Base-by-base conservation (phyloP, 2,113 vertebrate species). In the Apaloderma vittatum region DNA sequence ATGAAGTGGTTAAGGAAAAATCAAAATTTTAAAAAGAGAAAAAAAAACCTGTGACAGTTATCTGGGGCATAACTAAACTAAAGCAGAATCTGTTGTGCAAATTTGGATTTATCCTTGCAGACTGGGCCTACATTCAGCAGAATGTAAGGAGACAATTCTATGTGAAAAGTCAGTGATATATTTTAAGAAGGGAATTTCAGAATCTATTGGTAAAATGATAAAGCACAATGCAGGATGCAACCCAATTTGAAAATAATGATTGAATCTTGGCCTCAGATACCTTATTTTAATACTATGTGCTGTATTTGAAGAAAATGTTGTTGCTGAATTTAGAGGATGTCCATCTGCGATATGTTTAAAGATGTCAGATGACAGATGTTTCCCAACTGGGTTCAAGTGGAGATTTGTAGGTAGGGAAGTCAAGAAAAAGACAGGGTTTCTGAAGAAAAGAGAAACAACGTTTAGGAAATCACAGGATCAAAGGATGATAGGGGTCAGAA, bases 1-100 rank as follows among this genome's bases (percentile, higher is more conserved):
- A 6, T 46, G 27, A 88, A 29, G 9, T 12, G 8, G 22, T 72
- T 61, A 46, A 63, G 34, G 30, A n/a, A 36, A 32, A 40, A 9
- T 9, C 23, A 6, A 9, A 3, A 5, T 8, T 51, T 61, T 24
- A 15, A 16, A 29, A 15, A n/a, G 43, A 32, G 8, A 43, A 51
- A 26, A 2, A 52, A 72, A 61, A 36, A 26, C 0, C 0, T 12
- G 1, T 57, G 5, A 3, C 12, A 48, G 12, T 61, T 78, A 16
- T 57, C 19, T 15, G 10, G 3, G 20, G 7, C 8, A 78, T 19
- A 58, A 8, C 2, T 62, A 71, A 46, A 52, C 12, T 71, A 32
- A 86, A 78, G 15, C 3, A 77, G 32, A 81, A 66, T 55, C 22
- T 79, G 8, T 62, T 58, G 12, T 54, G 30, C 32, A 49, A 19